Evolutionary conservation across 2,797 vertebrate species (phyloP), one percentile per base, ranked within the genome.

Genomic region (Schizopygopsis pylzovi): DNA sequence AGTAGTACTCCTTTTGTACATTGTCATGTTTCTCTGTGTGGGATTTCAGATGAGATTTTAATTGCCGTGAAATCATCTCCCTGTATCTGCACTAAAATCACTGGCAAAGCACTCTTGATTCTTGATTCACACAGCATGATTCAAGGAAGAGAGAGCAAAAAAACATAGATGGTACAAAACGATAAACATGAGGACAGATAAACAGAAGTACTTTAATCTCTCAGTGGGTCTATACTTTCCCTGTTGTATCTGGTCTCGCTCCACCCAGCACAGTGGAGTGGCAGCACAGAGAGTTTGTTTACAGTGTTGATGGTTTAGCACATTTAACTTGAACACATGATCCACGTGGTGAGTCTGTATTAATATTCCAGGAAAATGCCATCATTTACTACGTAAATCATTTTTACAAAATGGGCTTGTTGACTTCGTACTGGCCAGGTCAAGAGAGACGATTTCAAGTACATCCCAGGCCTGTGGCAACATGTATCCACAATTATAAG

Each of bases 121-220:
- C 33, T 33, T 33, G 33, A 33, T 33, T 33, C 33, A 33, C 33
- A 33, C 88, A 76, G 85, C 88, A 89, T 45, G 18, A 79, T 68
- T 77, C 25, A 18, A 39, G 49, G 3, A 56, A 56, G 33, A 54
- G 85, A 52, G 4, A 68, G 68, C 45, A 88, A 90, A 94, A 90
- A 90, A 79, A 73, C 22, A 78, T 71, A 75, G 68, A 81, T 84
- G 79, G 76, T 89, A 91, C 87, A n/a, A 91, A 93, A 87, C 81
- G 86, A 92, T 87, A 65, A 76, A 79, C 59, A 79, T 59, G 16
- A 65, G 76, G 28, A 52, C 28, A 88, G 90, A 94, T 90, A 90
- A 80, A 76, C 22, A 68, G 68, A 87, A 90, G 85, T 85, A 52
- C 76, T 63, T 49, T 65, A 4, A 12, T 47, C 28, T 76, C 20